phyloP scores from a whole-genome alignment of 2,113 vertebrate species.

The Lampris incognitus region DNA sequence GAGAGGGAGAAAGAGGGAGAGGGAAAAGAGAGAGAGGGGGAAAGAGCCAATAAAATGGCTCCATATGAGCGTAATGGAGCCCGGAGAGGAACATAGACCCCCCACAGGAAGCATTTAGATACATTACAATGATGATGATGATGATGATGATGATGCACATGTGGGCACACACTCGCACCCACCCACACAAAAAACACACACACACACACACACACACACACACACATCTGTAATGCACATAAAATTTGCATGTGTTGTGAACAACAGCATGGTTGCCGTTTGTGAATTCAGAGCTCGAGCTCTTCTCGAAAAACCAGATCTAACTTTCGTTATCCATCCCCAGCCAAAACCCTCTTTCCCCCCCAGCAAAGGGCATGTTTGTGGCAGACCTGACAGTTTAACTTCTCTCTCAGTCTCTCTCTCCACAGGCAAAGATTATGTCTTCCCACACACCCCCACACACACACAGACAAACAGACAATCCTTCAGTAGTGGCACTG shows the following conservation, averaged over 20 bases:
- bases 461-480: constrained; percentile 29
- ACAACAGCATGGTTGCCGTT: constrained; percentile 42
- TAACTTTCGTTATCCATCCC: constrained; percentile 63
- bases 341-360: constrained; percentile 53
- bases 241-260: constrained; percentile 9
- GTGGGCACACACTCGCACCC: too few species aligned
- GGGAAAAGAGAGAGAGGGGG: neutral
- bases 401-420: constrained; percentile 53
- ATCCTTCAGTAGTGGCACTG: constrained; percentile 38
- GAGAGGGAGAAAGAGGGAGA: constrained; percentile 7
- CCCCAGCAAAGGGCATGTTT: constrained; percentile 70
- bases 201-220: constrained; percentile 3
- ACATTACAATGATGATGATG: constrained; percentile 45
- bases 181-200: neutral
- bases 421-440: constrained; percentile 73
- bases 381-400: constrained; percentile 69
- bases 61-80: constrained; percentile 70
- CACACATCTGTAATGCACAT: neutral
- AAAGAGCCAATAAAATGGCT: neutral
- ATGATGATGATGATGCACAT: too few species aligned
- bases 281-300: constrained; percentile 52
- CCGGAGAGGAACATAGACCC: constrained; percentile 42
- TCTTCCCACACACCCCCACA: constrained; percentile 43
- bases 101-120: constrained; percentile 44
- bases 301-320: constrained; percentile 53